Percentiles rank a stretch among this genome's conserved stretches.
Conservation (phyloP, 1,140 invertebrate species). For the Heliothis subflexa region DNA sequence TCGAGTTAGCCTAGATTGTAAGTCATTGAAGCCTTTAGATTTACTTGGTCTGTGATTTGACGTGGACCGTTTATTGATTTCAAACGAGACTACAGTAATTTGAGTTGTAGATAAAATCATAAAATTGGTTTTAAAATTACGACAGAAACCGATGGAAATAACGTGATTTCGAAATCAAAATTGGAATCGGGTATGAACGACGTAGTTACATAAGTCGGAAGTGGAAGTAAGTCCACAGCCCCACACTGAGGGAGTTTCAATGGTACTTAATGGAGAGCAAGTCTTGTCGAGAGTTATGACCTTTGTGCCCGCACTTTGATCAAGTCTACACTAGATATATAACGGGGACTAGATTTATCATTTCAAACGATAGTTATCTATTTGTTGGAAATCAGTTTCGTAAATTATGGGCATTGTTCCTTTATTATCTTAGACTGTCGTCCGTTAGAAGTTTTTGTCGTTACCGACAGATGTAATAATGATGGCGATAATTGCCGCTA, state of each 20-base stretch:
- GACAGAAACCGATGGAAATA: neutral
- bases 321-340: conserved; percentile 22
- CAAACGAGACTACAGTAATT: neutral
- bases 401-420: conserved; percentile 10
- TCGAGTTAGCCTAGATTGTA: conserved; percentile 10
- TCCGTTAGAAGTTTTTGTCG: neutral
- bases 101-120: neutral
- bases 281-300: conserved; percentile 48
- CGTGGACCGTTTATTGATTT: neutral
- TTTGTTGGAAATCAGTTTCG: conserved; percentile 22
- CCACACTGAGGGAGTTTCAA: conserved; percentile 37
- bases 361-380: conserved; percentile 10
- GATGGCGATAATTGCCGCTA: neutral
- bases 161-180: neutral
- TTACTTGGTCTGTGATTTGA: neutral
- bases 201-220: conserved; percentile 13
- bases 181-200: neutral
- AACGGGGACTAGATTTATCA: conserved; percentile 24
- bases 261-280: conserved; percentile 51
- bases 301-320: conserved; percentile 31
- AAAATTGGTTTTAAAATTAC: neutral
- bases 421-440: neutral
- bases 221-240: neutral
- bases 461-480: neutral
- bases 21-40: conserved; percentile 23